phyloP scores from a whole-genome alignment of 2,888 invertebrate species.

The Exephanes ischioxanthus region DNA sequence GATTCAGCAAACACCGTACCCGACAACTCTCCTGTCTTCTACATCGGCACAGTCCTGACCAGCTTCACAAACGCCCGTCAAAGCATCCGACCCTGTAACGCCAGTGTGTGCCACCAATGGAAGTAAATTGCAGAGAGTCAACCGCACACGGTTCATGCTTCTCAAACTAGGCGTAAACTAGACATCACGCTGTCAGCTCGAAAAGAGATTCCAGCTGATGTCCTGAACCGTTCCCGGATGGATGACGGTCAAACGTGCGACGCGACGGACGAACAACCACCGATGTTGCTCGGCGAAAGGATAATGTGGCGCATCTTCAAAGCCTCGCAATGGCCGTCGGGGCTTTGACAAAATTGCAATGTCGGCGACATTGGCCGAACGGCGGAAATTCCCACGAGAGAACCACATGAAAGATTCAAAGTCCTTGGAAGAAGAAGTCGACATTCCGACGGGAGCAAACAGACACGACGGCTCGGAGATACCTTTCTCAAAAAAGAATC shows the following conservation, averaged over 20 bases:
- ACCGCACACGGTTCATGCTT: constrained; percentile 46
- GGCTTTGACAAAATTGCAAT: constrained; percentile 6
- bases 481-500: constrained; percentile 12
- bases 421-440: constrained; percentile 28
- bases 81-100: constrained; percentile 48
- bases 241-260: not conserved
- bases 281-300: constrained; percentile 16
- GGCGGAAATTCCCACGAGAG: constrained; percentile 1
- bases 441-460: constrained; percentile 44
- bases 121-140: constrained; percentile 72
- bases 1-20: constrained; percentile 67
- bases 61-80: constrained; percentile 46
- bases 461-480: constrained; percentile 9
- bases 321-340: constrained; percentile 19
- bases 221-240: not conserved
- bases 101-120: constrained; percentile 69
- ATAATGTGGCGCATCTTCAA: constrained; percentile 31
- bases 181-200: constrained; percentile 67
- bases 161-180: constrained; percentile 73
- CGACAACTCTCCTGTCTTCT: constrained; percentile 56
- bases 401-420: constrained; percentile 11
- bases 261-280: constrained; percentile 21
- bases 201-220: constrained; percentile 35
- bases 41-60: constrained; percentile 43
- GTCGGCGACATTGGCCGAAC: constrained; percentile 8